A percentile compares a stretch with the other conserved stretches of the same genome.
Evolutionary conservation across 2,888 invertebrate species (phyloP).

Genomic region (Lordiphosa fenestrarum): DNA sequence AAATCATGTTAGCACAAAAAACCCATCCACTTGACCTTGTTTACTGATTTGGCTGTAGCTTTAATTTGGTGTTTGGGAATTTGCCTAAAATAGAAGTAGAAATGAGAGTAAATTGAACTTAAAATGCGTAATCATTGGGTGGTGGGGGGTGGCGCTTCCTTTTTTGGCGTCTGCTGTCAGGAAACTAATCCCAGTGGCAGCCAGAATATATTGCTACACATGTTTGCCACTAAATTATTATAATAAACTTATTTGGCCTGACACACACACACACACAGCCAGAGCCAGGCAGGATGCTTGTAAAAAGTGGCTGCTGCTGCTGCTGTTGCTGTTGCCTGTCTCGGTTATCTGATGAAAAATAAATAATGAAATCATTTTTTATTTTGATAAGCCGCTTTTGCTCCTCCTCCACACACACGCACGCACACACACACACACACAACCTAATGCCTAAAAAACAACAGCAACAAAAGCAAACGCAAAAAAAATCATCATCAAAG

Average conservation of each 20-base stretch:
- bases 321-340: constrained; percentile 1
- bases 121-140: too few species aligned
- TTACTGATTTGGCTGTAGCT: too few species aligned
- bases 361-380: constrained; percentile 75
- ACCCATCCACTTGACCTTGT: too few species aligned
- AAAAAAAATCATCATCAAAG: constrained; percentile 61
- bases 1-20: background rate
- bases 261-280: constrained; percentile 42
- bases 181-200: constrained; percentile 27
- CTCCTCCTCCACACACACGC: constrained; percentile 20
- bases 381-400: constrained; percentile 75
- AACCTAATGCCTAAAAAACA: constrained; percentile 30
- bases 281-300: constrained; percentile 17
- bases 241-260: constrained; percentile 63
- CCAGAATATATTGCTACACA: constrained; percentile 54
- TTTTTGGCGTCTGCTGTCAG: constrained; percentile 5
- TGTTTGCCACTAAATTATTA: constrained; percentile 68
- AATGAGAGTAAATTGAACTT: too few species aligned
- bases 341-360: constrained; percentile 68
- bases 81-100: too few species aligned
- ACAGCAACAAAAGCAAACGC: background rate
- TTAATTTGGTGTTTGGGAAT: too few species aligned
- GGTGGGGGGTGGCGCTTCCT: too few species aligned
- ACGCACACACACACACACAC: constrained; percentile 1
- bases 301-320: background rate